Evolutionary conservation across 2,113 vertebrate species (phyloP).

Genomic region (Zapus hudsonius): DNA sequence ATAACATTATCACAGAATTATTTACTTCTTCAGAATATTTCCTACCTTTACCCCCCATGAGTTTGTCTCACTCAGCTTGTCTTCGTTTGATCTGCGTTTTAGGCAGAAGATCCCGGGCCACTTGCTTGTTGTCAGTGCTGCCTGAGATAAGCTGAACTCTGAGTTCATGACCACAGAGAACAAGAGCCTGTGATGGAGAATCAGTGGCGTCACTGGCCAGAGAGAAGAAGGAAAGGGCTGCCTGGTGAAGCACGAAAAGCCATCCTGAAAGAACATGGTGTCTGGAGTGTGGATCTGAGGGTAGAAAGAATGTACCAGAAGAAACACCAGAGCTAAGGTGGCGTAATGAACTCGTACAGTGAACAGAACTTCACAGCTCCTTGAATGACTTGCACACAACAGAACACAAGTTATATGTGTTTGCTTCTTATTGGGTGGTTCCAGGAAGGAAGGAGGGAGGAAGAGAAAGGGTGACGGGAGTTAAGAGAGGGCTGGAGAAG

Average conservation of each 20-base stretch:
- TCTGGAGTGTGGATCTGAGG: neutral
- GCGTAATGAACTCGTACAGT: too few relatives aligned
- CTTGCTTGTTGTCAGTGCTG: neutral
- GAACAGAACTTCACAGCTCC: neutral
- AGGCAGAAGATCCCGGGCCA: fast-evolving
- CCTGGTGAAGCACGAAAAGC: neutral
- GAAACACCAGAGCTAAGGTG: neutral
- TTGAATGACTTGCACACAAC: neutral
- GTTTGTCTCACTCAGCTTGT: too few relatives aligned
- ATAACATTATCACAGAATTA: neutral
- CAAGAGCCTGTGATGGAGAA: neutral
- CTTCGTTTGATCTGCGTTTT: neutral
- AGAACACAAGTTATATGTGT: neutral
- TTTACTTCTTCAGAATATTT: conserved; percentile 16
- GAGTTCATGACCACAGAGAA: neutral
- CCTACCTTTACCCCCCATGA: neutral
- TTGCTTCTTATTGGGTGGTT: neutral
- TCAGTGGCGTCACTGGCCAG: neutral
- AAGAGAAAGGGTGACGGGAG: neutral
- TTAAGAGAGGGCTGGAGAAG: too few relatives aligned
- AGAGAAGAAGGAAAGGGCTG: neutral
- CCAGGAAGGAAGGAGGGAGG: neutral
- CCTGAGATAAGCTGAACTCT: neutral
- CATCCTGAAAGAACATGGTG: neutral
- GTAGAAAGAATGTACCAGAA: neutral